Evolutionary conservation across 2,888 invertebrate species (phyloP).

Genomic region (Noctua fimbriata): DNA sequence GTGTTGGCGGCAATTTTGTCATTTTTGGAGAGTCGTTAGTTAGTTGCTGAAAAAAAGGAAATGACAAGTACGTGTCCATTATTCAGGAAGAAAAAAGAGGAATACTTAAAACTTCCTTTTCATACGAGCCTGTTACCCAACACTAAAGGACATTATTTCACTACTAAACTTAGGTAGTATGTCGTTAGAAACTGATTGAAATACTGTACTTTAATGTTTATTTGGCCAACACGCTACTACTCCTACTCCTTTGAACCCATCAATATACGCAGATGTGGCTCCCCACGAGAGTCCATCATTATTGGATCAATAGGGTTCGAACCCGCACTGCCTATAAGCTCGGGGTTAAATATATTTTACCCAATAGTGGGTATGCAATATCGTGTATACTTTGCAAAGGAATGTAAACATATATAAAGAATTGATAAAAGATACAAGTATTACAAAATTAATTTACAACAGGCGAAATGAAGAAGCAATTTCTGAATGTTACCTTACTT

Average conservation of each 20-base stretch:
- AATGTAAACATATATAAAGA: background rate
- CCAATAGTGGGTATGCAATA: slow-evolving; percentile 18
- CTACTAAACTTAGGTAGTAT: background rate
- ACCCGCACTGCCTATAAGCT: background rate
- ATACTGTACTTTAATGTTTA: background rate
- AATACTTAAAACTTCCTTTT: too few species aligned
- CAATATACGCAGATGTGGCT: slow-evolving; percentile 12
- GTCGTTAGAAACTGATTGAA: background rate
- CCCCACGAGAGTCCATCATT: slow-evolving; percentile 7
- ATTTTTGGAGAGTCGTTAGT: too few species aligned
- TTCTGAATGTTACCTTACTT: background rate
- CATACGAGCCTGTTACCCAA: too few species aligned
- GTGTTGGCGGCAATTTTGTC: too few species aligned
- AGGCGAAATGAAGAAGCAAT: background rate
- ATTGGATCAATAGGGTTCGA: slow-evolving; percentile 31
- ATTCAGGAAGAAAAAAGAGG: too few species aligned
- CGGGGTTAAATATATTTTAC: background rate
- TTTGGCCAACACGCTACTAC: background rate
- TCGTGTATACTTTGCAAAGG: background rate
- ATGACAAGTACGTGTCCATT: too few species aligned
- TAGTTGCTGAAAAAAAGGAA: too few species aligned
- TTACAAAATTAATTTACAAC: background rate
- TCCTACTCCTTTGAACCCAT: background rate
- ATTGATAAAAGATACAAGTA: background rate
- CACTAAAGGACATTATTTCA: background rate